Conservation (phyloP, 2,888 invertebrate species). For the Galerucella nymphaeae region DNA sequence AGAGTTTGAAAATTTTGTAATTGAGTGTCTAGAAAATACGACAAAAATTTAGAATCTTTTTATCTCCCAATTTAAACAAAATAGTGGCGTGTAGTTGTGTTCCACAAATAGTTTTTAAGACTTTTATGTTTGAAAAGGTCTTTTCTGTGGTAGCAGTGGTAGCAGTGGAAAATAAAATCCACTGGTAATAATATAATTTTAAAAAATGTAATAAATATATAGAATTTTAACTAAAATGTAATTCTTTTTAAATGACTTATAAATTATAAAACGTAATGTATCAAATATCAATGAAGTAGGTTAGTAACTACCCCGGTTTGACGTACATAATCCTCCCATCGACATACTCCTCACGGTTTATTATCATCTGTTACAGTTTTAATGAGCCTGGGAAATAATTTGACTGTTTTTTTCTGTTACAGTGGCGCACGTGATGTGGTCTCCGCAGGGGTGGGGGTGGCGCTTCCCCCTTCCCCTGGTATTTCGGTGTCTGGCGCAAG, state of each 20-base stretch:
- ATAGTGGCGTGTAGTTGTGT: too few relatives aligned
- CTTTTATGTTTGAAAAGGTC: too few relatives aligned
- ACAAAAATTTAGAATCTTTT: too few relatives aligned
- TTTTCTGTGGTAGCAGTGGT: too few relatives aligned
- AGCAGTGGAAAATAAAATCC: too few relatives aligned
- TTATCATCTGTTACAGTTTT: conserved; percentile 29
- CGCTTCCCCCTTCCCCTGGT: conserved; percentile 59
- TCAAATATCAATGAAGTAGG: not conserved
- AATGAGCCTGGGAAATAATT: conserved; percentile 33
- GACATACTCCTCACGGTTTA: not conserved
- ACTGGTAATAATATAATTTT: too few relatives aligned
- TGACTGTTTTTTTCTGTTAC: conserved; percentile 54
- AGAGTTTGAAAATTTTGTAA: too few relatives aligned
- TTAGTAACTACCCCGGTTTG: conserved; percentile 2
- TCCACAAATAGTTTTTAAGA: too few relatives aligned
- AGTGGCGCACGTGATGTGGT: conserved; percentile 68
- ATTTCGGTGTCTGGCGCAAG: conserved; percentile 63
- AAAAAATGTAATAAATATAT: too few relatives aligned
- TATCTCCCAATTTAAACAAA: too few relatives aligned
- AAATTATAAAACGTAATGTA: conserved; percentile 2
- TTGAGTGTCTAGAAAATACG: too few relatives aligned
- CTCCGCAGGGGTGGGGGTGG: conserved; percentile 59
- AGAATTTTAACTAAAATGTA: not conserved
- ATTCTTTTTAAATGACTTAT: not conserved
- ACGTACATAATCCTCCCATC: conserved; percentile 2